Evolutionary conservation across 1,140 invertebrate species (phyloP).

Genomic region (Caenorhabditis brenneri): DNA sequence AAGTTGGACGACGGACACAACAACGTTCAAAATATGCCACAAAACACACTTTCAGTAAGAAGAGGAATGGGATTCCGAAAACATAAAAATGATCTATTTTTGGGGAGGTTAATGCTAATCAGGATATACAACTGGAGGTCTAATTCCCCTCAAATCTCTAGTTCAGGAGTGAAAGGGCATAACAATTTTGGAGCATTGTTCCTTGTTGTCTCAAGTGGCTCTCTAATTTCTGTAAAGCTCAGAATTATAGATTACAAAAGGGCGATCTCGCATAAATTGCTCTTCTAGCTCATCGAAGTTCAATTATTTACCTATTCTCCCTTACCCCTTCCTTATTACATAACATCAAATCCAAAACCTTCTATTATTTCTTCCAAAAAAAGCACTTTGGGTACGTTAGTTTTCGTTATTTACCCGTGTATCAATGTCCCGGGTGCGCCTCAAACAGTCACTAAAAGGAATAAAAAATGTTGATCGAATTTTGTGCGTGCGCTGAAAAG

Average conservation of each 20-base stretch:
- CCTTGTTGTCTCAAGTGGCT: too few relatives aligned
- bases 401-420: not conserved
- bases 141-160: not conserved
- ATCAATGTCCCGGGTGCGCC: not conserved
- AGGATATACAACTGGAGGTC: not conserved
- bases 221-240: too few relatives aligned
- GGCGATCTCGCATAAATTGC: too few relatives aligned
- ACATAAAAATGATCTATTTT: not conserved
- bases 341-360: not conserved
- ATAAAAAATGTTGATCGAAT: slow-evolving; percentile 14
- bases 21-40: not conserved
- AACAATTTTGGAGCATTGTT: too few relatives aligned
- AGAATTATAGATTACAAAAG: too few relatives aligned
- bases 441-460: not conserved
- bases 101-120: not conserved
- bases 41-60: not conserved
- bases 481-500: not conserved
- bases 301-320: too few relatives aligned
- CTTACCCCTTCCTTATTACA: too few relatives aligned
- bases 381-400: not conserved
- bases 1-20: too few relatives aligned
- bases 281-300: too few relatives aligned
- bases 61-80: too few relatives aligned
- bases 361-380: not conserved
- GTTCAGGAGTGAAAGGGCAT: too few relatives aligned